A percentile compares a stretch with the other conserved stretches of the same genome.
Conservation (phyloP, 2,113 vertebrate species). For the Heliornis fulica region DNA sequence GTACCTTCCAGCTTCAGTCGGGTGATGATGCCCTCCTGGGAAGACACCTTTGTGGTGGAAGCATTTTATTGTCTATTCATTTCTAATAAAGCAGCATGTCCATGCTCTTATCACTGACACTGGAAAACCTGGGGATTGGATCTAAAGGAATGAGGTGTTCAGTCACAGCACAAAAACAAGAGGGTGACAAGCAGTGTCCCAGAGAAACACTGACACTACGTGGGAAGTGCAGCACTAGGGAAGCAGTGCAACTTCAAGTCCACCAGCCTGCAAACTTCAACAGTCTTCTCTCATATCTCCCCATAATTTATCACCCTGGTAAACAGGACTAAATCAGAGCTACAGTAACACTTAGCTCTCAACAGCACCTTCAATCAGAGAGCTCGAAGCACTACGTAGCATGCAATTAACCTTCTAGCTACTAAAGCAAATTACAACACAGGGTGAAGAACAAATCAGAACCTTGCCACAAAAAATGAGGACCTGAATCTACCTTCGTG, state of each 20-base stretch:
- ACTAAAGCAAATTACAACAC: background rate
- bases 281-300: background rate
- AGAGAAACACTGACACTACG: background rate
- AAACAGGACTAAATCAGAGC: constrained; percentile 27
- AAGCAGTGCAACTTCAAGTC: background rate
- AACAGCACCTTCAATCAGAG: constrained; percentile 30
- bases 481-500: background rate
- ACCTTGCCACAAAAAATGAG: background rate
- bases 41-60: background rate
- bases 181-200: background rate
- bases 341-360: constrained; percentile 5
- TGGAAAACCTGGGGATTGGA: background rate
- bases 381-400: background rate
- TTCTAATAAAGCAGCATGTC: background rate
- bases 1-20: background rate
- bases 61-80: background rate
- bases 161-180: background rate
- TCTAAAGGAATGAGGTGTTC: background rate
- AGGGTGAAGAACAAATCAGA: background rate
- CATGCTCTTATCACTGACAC: background rate
- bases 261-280: background rate
- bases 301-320: constrained; percentile 30
- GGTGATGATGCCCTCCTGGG: background rate
- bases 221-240: background rate
- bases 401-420: constrained; percentile 29